phyloP scores from a whole-genome alignment of 2,888 invertebrate species.

The Globia sparganii region DNA sequence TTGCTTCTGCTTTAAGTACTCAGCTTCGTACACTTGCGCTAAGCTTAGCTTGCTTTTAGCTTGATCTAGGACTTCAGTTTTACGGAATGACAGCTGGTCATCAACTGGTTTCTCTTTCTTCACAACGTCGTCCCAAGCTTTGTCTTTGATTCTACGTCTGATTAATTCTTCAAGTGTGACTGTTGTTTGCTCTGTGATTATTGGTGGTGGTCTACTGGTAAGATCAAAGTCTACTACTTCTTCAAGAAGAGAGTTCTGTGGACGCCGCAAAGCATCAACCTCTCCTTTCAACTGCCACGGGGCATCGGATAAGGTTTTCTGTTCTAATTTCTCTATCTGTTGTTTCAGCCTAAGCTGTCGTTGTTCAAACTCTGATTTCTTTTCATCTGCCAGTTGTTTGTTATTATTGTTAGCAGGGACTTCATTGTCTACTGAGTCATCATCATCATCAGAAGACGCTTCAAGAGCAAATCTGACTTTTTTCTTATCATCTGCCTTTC shows the following conservation, averaged over 20 bases:
- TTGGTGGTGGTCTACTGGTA: slow-evolving; percentile 95
- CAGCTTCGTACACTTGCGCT: slow-evolving; percentile 98
- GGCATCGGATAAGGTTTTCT: slow-evolving; percentile 94
- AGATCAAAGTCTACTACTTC: slow-evolving; percentile 97
- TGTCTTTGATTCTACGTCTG: slow-evolving; percentile 97
- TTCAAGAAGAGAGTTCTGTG: slow-evolving; percentile 97
- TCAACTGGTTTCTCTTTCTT: slow-evolving; percentile 96
- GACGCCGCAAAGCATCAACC: slow-evolving; percentile 93
- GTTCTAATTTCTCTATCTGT: slow-evolving; percentile 93
- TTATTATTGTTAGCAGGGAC: slow-evolving; percentile 58
- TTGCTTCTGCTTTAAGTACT: slow-evolving; percentile 93
- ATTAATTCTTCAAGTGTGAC: slow-evolving; percentile 97
- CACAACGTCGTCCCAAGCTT: slow-evolving; percentile 98
- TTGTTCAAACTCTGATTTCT: slow-evolving; percentile 93
- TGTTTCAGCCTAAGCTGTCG: slow-evolving; percentile 93
- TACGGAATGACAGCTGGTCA: slow-evolving; percentile 95
- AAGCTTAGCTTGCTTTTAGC: slow-evolving; percentile 98
- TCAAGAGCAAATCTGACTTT: slow-evolving; percentile 78
- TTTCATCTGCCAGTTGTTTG: slow-evolving; percentile 71
- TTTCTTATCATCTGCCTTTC: slow-evolving; percentile 71
- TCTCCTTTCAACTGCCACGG: slow-evolving; percentile 99
- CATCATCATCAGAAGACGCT: slow-evolving; percentile 72
- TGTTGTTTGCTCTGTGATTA: slow-evolving; percentile 97
- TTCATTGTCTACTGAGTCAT: slow-evolving; percentile 74
- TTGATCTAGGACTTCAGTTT: slow-evolving; percentile 96